Evolutionary conservation across 2,888 invertebrate species (phyloP), one percentile per base, ranked within the genome.

Genomic region (Digitonthophagus gazella): DNA sequence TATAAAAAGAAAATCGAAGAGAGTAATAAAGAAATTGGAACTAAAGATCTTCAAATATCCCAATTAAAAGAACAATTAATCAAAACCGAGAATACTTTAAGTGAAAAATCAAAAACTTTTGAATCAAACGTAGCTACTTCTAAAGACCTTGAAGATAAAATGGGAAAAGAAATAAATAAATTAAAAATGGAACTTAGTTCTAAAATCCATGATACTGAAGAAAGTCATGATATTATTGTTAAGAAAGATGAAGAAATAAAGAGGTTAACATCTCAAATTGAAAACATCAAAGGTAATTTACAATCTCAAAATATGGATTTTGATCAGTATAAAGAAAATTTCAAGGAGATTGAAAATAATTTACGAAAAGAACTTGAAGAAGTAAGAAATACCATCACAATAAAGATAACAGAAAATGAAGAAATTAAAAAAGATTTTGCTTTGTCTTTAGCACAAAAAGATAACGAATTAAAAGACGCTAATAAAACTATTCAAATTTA

Each of bases 181-280:
- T 68, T 82, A 2, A 80, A 80, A 73, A 78, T 80, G 77, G 79
- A 81, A 68, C 81, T 86, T 15, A 88, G 86, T 79, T 84, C 84
- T 70, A 87, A 85, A 83, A 80, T 84, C 70, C 80, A 84, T 77
- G 88, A 88, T 77, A 77, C 86, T 71, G 87, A 88, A 80, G 84
- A 84, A 73, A 74, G 83, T 68, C 82, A 83, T 77, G 86, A 86
- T 72, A 76, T 76, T 2, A 83, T 84, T 73, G 83, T 79, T 61
- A 15, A 72, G 5, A 78, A 78, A 70, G 78, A 78, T 11, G 70
- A 75, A 5, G 74, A 76, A 68, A 72, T 79, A 54, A 73, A 80
- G 71, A 74, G 75, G 18, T 76, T 85, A 19, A 80, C 81, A 71
- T 80, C 81, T 55, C 76, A 81, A 3, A 77, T 82, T 18, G 78